These are phyloP conservation scores for Pseudomugil gertrudae DNA, from an alignment of 2,797 vertebrate species.

Conservation along the genomic window DNA sequence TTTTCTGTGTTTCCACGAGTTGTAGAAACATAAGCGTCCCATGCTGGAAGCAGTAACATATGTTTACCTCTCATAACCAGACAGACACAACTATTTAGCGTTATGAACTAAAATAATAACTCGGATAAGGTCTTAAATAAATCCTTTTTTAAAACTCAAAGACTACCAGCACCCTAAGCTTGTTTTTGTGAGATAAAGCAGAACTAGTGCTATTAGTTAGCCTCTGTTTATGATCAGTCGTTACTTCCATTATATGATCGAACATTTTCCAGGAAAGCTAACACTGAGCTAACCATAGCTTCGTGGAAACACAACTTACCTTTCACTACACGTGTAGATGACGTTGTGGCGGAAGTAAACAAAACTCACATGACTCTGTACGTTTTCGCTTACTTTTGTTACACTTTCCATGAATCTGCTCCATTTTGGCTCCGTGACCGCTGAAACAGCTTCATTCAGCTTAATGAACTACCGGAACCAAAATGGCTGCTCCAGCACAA, in stretches of 20 bases:
- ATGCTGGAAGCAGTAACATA: neutral
- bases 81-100: neutral
- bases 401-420: conserved; percentile 31
- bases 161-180: neutral
- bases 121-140: neutral
- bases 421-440: conserved; percentile 67
- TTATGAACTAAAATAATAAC: neutral
- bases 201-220: neutral
- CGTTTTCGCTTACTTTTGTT: neutral
- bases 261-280: neutral
- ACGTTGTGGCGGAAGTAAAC: conserved; percentile 78
- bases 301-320: conserved; percentile 42
- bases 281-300: neutral
- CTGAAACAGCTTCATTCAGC: rapidly evolving
- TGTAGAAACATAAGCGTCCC: neutral
- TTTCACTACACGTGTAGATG: conserved; percentile 60
- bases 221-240: neutral
- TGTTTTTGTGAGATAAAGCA: neutral
- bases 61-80: too few relatives aligned
- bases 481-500: conserved; percentile 51
- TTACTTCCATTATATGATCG: neutral
- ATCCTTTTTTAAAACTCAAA: neutral
- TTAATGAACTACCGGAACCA: neutral
- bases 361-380: conserved; percentile 79
- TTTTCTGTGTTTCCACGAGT: neutral